Evolutionary conservation across 2,888 invertebrate genomes (phyloP), one percentile per base, ranked within the genome.

Genomic region (Heteromyza rotundicornis): DNA sequence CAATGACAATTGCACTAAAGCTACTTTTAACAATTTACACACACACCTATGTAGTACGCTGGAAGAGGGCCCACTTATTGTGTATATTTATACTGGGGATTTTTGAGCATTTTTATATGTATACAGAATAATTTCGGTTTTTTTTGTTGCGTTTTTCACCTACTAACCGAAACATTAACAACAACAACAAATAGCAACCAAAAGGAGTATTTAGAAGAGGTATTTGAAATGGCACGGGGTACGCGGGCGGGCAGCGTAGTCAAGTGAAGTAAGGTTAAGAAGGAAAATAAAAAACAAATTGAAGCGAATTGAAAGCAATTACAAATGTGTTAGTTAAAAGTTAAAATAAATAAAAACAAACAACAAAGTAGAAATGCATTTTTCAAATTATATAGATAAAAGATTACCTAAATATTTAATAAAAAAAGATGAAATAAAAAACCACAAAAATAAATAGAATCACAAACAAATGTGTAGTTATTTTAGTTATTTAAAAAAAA

Each of bases 381-480:
- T 57, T 56, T 44, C 22, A 56, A 56, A 56, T 55, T 40, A 32
- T 50, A 32, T 68, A 69, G 40, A 61, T 40, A 55, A 59, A 56
- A 63, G 57, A 52, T 56, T 65, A 67, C 49, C 62, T 55, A 68
- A 68, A 65, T 56, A 60, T 51, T 62, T 60, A 63, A 54, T 57
- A 59, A 59, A 62, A n/a, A n/a, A n/a, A n/a, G n/a, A n/a, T n/a
- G n/a, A n/a, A n/a, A n/a, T n/a, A n/a, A n/a, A n/a, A n/a, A 62
- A 36, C 51, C 57, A 62, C 17, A 53, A 57, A 40, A 60, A 24
- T 50, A 53, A 49, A 50, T 56, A 47, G 20, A 3, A 47, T 47
- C 7, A 54, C 54, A 55, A 53, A 20, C 56, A 7, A 57, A 49
- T 47, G 20, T 47, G 47, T 47, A 47, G 47, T 47, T 19, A 47